Base-by-base conservation (phyloP, 2,797 vertebrate species). In the Coreius guichenoti region DNA sequence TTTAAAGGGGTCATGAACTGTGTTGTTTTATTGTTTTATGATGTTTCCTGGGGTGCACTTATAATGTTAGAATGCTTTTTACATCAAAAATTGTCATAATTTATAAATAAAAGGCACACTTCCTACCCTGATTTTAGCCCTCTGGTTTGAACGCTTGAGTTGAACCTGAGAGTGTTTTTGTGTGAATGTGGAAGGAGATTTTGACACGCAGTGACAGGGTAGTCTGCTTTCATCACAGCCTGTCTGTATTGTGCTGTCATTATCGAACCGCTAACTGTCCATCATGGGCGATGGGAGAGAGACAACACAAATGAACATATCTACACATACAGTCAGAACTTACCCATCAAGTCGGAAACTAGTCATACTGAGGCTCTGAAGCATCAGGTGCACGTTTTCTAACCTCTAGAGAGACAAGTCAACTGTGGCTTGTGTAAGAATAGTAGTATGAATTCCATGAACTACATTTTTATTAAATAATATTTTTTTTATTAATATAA, bases 141-240 rank as follows among this genome's bases (percentile, higher is more conserved):
- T n/a, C n/a, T n/a, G n/a, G n/a, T n/a, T n/a, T n/a, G n/a, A n/a
- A n/a, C n/a, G n/a, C n/a, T n/a, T n/a, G 56, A 45, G 76, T 19
- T 78, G 33, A 56, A 23, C 33, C 51, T 43, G 51, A 58, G 29
- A 58, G 54, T 82, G 69, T 51, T 72, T 83, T 63, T 67, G 81
- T 90, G 87, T 90, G 88, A 87, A 70, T 89, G 89, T 88, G 92
- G 29, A 49, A 96, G 96, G 95, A 97, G 96, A 96, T 95, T 96
- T 95, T 96, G 95, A 97, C 97, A 97, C 96, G 96, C 95, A 96
- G 95, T 96, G 96, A 96, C 97, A 96, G 92, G 96, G 95, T 93
- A 91, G 96, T 97, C 96, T 89, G 94, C 95, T 96, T 92, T 96
- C 96, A 97, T 98, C 96, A 97, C 93, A 94, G 95, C 93, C 94